Evolutionary conservation across 2,888 invertebrate genomes (phyloP), one percentile per base, ranked within the genome.

Genomic region (Ganaspis brasiliensis): DNA sequence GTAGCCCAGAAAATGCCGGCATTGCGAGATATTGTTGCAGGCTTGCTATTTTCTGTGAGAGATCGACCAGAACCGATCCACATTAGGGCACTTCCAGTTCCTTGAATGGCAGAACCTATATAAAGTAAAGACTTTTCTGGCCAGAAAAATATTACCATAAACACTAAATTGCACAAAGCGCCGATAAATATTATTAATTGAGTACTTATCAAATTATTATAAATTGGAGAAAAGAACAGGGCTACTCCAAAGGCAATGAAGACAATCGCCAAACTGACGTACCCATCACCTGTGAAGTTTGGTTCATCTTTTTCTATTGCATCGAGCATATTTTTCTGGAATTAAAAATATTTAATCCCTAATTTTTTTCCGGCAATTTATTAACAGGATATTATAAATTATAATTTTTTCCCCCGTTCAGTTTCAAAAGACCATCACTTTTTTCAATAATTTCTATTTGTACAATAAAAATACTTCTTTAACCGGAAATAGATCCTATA

Each of bases 1-100:
- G 99, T 94, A 0, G 98, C 98, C 99, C 99, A 99, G 92, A 99
- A 99, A 70, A 99, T 93, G 10, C 99, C 98, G 10, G 98, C 97
- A 92, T 99, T 98, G 83, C 98, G 94, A 9, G 97, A 96, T 89
- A 99, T 98, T 0, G 97, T 98, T 0, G 95, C 94, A 0, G 94
- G 92, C 83, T 96, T 95, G 82, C 98, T 98, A 93, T 98, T 98
- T 75, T 97, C 93, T 0, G 98, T 97, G 73, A 99, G 92, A 89
- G 96, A 97, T 83, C 95, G 95, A 40, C 99, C 99, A 92, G 99
- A 98, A 0, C 97, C 97, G 0, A 98, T 98, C 99, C 99, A 99
- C 80, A 98, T 96, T 67, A 98, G 93, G 1, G 98, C 98, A 0
- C 98, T 98, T 61, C 98, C 98, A 2, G 96, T 93, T 70, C 99